Evolutionary conservation across 92 coral and sea anemone species (phyloP).

Genomic region (Galaxea fascicularis): DNA sequence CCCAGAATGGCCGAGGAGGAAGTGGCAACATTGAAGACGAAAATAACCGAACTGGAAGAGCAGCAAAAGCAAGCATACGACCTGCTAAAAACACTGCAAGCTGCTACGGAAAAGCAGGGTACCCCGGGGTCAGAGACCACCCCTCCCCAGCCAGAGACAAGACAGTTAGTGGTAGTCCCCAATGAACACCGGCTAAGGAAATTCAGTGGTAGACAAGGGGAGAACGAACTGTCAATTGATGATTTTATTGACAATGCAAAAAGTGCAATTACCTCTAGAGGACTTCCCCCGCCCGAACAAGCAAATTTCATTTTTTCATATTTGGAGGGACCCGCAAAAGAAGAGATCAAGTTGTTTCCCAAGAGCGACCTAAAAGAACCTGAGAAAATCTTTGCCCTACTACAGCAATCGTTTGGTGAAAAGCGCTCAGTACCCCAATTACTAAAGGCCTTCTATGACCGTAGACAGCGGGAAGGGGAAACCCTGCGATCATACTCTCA

Average conservation of each 20-base stretch:
- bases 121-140: too few relatives aligned
- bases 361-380: neutral
- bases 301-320: constrained; percentile 17
- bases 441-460: constrained; percentile 48
- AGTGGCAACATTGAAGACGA: too few relatives aligned
- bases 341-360: neutral
- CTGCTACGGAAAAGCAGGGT: too few relatives aligned
- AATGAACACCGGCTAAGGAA: too few relatives aligned
- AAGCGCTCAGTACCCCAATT: constrained; percentile 53
- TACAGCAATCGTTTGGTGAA: constrained; percentile 35
- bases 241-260: constrained; percentile 7
- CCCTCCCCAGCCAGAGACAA: too few relatives aligned
- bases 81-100: too few relatives aligned
- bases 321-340: constrained; percentile 23
- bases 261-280: neutral
- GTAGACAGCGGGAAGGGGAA: constrained; percentile 48
- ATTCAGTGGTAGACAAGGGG: neutral
- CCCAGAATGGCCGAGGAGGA: too few relatives aligned
- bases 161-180: too few relatives aligned
- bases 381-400: neutral
- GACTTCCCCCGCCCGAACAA: neutral
- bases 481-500: constrained; percentile 47
- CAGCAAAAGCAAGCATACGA: too few relatives aligned
- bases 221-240: neutral
- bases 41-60: too few relatives aligned